Evolutionary conservation across 2,113 vertebrate species (phyloP).

Genomic region (pig (Sus scrofa)): T2T-Sscrofa CM000821.6:11753501-11754000

Average conservation of each 20-base stretch:
- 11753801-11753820: not conserved
- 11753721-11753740: not conserved
- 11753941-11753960: not conserved
- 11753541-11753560: not conserved
- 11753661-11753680: not conserved
- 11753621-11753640: not conserved
- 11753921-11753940: not conserved
- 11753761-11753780: not conserved
- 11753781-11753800: not conserved
- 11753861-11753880: not conserved
- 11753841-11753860: not conserved
- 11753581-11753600: fast-evolving
- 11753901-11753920: not conserved
- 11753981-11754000: not conserved
- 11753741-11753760: not conserved
- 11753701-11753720: not conserved
- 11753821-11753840: not conserved
- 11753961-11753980: not conserved
- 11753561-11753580: not conserved
- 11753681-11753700: not conserved
- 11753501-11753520: not conserved
- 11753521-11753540: not conserved
- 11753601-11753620: not conserved
- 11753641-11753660: not conserved
- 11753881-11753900: not conserved